These are phyloP conservation scores for Halyomorpha halys DNA, from an alignment of 1,140 invertebrate genomes.

Conservation along the genomic window DNA sequence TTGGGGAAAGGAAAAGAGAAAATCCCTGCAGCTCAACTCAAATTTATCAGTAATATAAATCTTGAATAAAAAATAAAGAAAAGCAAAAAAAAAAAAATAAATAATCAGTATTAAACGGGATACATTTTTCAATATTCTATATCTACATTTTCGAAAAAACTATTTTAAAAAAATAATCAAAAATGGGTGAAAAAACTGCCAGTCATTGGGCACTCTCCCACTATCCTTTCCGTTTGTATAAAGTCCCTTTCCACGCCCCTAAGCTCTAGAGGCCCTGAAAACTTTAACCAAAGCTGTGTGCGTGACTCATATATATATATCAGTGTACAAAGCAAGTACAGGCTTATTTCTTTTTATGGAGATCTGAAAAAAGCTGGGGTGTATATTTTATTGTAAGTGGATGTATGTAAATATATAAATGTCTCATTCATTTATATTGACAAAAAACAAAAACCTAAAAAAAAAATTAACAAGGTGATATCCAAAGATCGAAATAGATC, in stretches of 20 bases:
- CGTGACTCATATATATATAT: constrained; percentile 9
- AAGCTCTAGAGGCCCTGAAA: constrained; percentile 2
- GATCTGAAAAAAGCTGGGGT: constrained; percentile 14
- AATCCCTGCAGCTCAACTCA: neutral
- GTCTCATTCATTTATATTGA: constrained; percentile 22
- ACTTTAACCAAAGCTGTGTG: constrained; percentile 8
- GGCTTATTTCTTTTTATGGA: neutral
- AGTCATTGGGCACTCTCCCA: neutral
- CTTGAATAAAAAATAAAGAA: neutral
- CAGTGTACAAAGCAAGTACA: neutral
- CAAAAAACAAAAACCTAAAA: constrained; percentile 11
- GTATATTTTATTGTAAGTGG: constrained; percentile 14
- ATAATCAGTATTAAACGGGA: neutral
- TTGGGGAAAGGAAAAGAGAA: constrained; percentile 27
- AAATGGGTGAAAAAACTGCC: neutral
- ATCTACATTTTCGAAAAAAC: neutral
- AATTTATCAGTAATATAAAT: neutral
- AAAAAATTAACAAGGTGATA: constrained; percentile 13
- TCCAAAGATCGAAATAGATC: constrained; percentile 22
- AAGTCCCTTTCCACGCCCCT: neutral
- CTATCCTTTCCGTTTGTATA: constrained; percentile 1
- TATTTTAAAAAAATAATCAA: neutral
- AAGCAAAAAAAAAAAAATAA: constrained; percentile 3
- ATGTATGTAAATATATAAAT: constrained; percentile 21
- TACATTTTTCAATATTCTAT: neutral